Base-by-base conservation (phyloP, 2,113 vertebrate species). In the Apodemus speciosus region DNA sequence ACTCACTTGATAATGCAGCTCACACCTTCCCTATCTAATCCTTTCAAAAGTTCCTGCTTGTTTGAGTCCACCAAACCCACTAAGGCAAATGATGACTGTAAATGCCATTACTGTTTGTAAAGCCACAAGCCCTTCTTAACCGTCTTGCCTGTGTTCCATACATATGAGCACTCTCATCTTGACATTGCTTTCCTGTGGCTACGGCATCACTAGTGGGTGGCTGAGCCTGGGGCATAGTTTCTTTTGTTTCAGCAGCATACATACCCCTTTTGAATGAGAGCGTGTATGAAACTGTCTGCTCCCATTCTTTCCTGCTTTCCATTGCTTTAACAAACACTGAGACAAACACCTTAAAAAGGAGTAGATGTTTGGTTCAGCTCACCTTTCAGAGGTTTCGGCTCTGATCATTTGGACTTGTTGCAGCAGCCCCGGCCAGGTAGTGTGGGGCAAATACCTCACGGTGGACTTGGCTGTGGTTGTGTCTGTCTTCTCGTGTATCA, bases 221-320 rank as follows among this genome's bases (percentile, higher is more conserved):
- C 6, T 43, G 69, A 35, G 30, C 72, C 8, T 43, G 23, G 6
- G 43, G 9, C 35, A 1, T 73, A 38, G 16, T n/a, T 38, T 35
- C 75, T 80, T 80, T 58, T 9, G 38, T 43, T 4, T 46, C 3
- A 38, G 27, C 27, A 21, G 10, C 46, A 46, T 1, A 20, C 2
- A 32, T 18, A 18, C 0, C 32, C 20, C 30, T n/a, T 73, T 77
- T 46, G 30, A 40, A 58, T 6, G 79, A 71, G 40, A 49, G 16
- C 9, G 0, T 3, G 15, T 21, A 18, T 0, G 0, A 69, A 62
- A 32, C 38, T 49, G 23, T 46, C 9, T 4, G 9, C 20, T 16
- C 35, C 25, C 38, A 43, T 81, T 83, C 30, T 43, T 38, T 30
- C 8, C 20, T 2, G 21, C 8, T 86, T 85, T 77, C 21, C 60